Percentiles rank a stretch among this genome's conserved stretches.
Evolutionary conservation across 2,113 vertebrate species (phyloP).

Genomic region (Protobothrops flavoviridis): DNA sequence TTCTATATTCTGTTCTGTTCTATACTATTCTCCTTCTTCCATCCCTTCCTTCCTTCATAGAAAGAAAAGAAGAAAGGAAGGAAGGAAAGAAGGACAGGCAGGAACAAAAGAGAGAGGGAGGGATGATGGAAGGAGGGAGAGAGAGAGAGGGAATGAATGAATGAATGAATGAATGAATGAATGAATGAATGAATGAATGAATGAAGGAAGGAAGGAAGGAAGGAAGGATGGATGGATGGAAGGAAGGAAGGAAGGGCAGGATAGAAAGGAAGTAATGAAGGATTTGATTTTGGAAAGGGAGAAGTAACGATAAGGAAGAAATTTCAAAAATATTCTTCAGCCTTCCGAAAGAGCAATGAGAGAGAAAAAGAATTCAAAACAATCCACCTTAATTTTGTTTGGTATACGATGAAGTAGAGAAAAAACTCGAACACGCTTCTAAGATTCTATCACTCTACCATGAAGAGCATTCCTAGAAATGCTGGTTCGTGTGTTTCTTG

Average conservation of each 20-base stretch:
- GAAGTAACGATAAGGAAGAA: not conserved
- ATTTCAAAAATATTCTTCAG: not conserved
- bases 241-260: not conserved
- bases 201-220: not conserved
- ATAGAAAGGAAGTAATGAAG: not conserved
- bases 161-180: no score
- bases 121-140: no score
- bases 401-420: not conserved
- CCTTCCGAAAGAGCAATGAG: not conserved
- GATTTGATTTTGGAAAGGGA: no score
- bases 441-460: not conserved
- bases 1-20: no score
- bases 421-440: not conserved
- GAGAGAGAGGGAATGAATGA: no score
- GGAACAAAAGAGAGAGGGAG: not conserved
- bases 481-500: not conserved
- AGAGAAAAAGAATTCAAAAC: not conserved
- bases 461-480: not conserved
- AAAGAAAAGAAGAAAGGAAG: not conserved
- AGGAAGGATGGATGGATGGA: not conserved
- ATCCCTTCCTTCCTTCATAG: not conserved
- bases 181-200: not conserved
- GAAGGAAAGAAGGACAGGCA: not conserved
- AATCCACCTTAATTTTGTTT: not conserved
- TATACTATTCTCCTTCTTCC: not conserved